A percentile compares a stretch with the other conserved stretches of the same genome.
Conservation (phyloP, 2,113 vertebrate species). For the Spermophilus dauricus region DNA sequence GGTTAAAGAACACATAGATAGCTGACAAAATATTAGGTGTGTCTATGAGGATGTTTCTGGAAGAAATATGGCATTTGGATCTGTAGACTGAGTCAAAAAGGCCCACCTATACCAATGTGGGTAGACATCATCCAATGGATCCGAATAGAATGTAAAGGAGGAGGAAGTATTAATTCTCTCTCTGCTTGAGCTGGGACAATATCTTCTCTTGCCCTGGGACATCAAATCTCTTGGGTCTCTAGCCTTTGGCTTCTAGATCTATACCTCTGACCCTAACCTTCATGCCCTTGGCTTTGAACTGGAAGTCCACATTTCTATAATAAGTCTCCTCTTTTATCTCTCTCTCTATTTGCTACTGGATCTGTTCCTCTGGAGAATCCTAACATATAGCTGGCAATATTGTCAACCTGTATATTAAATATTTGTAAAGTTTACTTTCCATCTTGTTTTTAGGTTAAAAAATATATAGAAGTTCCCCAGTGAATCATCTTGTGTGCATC, state of each 20-base stretch:
- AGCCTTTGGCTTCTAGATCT: background rate
- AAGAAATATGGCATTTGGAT: background rate
- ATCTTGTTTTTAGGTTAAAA: conserved; percentile 21
- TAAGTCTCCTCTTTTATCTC: background rate
- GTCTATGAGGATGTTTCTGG: background rate
- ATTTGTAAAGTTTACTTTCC: background rate
- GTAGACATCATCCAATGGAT: background rate
- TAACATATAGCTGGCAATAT: background rate
- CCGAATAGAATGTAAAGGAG: background rate
- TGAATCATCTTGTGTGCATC: background rate
- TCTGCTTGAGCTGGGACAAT: no score
- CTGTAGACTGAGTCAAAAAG: background rate
- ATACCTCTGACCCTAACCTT: no score
- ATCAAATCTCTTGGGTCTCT: background rate
- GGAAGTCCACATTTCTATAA: background rate
- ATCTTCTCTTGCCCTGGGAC: background rate
- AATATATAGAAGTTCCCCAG: background rate
- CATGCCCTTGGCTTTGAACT: background rate
- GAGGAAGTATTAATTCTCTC: background rate
- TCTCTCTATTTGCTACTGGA: background rate
- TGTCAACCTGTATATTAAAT: background rate
- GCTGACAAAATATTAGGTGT: background rate
- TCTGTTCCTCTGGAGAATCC: background rate
- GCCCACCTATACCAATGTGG: background rate
- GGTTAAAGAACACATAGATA: background rate